Evolutionary conservation across 1,140 invertebrate genomes (phyloP).

Genomic region (Leucophenga varia): DNA sequence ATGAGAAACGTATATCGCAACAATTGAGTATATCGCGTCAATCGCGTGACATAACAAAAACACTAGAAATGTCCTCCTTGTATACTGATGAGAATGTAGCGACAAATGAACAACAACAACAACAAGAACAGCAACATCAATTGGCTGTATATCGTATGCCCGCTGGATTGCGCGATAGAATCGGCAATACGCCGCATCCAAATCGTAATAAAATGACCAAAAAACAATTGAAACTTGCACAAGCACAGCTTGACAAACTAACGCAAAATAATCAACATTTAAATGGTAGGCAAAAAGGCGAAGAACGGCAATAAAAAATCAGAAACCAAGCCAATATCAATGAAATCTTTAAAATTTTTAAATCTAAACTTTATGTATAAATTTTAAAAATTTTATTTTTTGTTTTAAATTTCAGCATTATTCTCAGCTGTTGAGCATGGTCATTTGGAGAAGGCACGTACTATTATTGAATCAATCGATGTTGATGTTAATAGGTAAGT

Average conservation of each 20-base stretch:
- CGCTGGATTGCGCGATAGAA: constrained; percentile 30
- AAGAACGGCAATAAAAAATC: too few relatives aligned
- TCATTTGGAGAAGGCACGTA: constrained; percentile 84
- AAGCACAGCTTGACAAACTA: constrained; percentile 71
- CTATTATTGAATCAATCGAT: constrained; percentile 85
- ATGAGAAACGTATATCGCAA: background rate
- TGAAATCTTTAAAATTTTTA: too few relatives aligned
- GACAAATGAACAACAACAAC: constrained; percentile 26
- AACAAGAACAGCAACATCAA: constrained; percentile 22
- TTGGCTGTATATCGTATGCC: constrained; percentile 39
- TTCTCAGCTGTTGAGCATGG: constrained; percentile 92
- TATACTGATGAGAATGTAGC: constrained; percentile 29
- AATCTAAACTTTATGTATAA: too few relatives aligned
- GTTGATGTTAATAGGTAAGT: constrained; percentile 89
- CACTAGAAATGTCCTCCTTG: constrained; percentile 8
- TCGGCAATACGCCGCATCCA: constrained; percentile 58
- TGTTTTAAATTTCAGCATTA: constrained; percentile 67
- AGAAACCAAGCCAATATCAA: too few relatives aligned
- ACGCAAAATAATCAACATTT: constrained; percentile 83
- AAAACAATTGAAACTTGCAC: constrained; percentile 64
- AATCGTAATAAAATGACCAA: constrained; percentile 59
- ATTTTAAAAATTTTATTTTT: constrained; percentile 1
- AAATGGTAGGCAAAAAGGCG: constrained; percentile 76
- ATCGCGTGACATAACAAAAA: constrained; percentile 33
- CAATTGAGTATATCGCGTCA: constrained; percentile 41